Percentiles rank a stretch among this genome's conserved stretches.
Evolutionary conservation across 2,888 invertebrate genomes (phyloP).

Genomic region (Nebria salina): DNA sequence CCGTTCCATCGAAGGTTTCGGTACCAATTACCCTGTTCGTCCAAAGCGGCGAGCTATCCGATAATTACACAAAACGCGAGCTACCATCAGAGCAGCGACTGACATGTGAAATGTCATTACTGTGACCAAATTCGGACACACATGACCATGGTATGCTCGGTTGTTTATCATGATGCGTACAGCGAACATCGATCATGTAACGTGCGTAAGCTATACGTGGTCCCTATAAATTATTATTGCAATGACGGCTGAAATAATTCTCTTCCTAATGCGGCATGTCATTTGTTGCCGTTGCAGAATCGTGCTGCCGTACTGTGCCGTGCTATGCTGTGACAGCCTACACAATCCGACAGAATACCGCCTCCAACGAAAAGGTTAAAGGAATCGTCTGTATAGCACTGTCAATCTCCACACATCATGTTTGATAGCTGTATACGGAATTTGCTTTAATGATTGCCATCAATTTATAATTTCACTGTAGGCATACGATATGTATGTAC

Average conservation of each 20-base stretch:
- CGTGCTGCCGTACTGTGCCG: background rate
- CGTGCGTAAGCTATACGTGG: slow-evolving; percentile 38
- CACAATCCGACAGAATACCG: background rate
- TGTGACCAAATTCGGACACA: background rate
- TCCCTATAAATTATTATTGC: slow-evolving; percentile 44
- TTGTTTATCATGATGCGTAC: slow-evolving; percentile 32
- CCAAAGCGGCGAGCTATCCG: slow-evolving; percentile 5
- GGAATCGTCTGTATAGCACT: slow-evolving; percentile 23
- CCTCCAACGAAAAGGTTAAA: slow-evolving; percentile 35
- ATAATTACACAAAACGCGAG: slow-evolving; percentile 34
- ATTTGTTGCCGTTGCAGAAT: slow-evolving; percentile 14
- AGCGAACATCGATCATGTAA: slow-evolving; percentile 37
- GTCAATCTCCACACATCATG: slow-evolving; percentile 1
- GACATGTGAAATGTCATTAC: slow-evolving; percentile 45
- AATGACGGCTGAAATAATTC: slow-evolving; percentile 44
- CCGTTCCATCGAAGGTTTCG: background rate
- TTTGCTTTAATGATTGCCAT: background rate
- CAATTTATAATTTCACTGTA: background rate
- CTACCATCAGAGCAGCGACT: slow-evolving; percentile 4
- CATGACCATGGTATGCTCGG: background rate
- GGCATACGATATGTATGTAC: too few species aligned
- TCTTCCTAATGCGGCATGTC: slow-evolving; percentile 34
- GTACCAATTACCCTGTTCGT: slow-evolving; percentile 36
- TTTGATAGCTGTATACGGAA: background rate
- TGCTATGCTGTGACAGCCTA: background rate